A percentile compares a stretch with the other conserved stretches of the same genome.
Conservation (phyloP, 2,797 vertebrate species). For the Carduelis carduelis region DNA sequence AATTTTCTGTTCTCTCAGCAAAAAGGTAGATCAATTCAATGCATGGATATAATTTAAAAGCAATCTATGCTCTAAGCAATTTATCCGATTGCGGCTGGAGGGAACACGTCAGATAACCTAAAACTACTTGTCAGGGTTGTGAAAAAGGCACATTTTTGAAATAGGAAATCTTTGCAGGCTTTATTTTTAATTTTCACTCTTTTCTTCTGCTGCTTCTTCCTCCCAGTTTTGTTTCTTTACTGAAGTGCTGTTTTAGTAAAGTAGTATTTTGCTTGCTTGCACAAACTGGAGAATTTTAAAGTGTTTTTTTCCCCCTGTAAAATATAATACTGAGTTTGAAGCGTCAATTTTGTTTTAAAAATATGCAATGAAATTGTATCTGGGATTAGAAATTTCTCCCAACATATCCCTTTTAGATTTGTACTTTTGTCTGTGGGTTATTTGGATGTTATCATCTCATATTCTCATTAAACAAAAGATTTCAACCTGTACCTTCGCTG, state of each 20-base stretch:
- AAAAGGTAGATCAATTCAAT: constrained; percentile 5
- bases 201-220: neutral
- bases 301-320: fast-evolving
- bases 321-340: neutral
- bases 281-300: neutral
- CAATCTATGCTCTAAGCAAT: neutral
- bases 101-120: neutral
- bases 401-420: neutral
- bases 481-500: neutral
- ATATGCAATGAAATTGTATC: neutral
- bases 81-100: neutral
- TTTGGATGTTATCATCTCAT: neutral
- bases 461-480: neutral
- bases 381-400: neutral
- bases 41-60: constrained; percentile 16
- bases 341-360: neutral
- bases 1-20: constrained; percentile 21
- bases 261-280: neutral
- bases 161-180: neutral
- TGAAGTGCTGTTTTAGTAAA: neutral
- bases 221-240: neutral
- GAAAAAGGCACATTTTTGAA: neutral
- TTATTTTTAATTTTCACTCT: neutral
- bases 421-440: neutral
- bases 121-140: neutral